Evolutionary conservation across 2,888 invertebrate species (phyloP).

Genomic region (Lamproptera curius): DNA sequence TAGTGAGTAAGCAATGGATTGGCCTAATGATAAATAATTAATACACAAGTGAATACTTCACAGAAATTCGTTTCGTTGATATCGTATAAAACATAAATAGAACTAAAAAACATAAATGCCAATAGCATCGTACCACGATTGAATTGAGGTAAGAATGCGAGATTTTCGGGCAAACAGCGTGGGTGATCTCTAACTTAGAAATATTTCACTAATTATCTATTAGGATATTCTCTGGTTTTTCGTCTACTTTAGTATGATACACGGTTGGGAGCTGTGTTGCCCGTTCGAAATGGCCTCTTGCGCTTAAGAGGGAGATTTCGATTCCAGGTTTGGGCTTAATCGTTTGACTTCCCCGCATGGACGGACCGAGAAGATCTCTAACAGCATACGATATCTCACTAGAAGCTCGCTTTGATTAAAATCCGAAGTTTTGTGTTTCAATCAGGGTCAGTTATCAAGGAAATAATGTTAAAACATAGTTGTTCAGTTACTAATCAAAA

Average conservation of each 20-base stretch:
- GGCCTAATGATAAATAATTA: constrained; percentile 6
- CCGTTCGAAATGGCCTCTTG: constrained; percentile 8
- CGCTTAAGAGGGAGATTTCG: constrained; percentile 1
- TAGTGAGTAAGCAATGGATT: constrained; percentile 11
- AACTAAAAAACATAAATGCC: constrained; percentile 50
- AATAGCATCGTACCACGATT: constrained; percentile 39
- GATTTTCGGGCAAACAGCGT: background rate
- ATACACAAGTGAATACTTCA: constrained; percentile 2
- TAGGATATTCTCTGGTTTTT: constrained; percentile 39
- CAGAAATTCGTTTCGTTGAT: constrained; percentile 37
- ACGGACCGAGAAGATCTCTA: constrained; percentile 60
- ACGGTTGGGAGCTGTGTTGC: constrained; percentile 34
- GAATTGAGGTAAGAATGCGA: constrained; percentile 2
- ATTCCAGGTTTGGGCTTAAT: too few species aligned
- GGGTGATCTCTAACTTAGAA: constrained; percentile 13
- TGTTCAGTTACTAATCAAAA: too few species aligned
- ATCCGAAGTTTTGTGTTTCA: constrained; percentile 17
- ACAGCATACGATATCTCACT: constrained; percentile 37
- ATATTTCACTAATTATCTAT: constrained; percentile 24
- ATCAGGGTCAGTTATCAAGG: background rate
- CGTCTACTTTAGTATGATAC: constrained; percentile 27
- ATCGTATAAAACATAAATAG: constrained; percentile 31
- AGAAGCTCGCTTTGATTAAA: constrained; percentile 25
- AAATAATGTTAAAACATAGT: background rate
- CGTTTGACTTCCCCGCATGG: constrained; percentile 61